Evolutionary conservation across 2,888 invertebrate species (phyloP), one percentile per base, ranked within the genome.

Genomic region (Margaritifera margaritifera): DNA sequence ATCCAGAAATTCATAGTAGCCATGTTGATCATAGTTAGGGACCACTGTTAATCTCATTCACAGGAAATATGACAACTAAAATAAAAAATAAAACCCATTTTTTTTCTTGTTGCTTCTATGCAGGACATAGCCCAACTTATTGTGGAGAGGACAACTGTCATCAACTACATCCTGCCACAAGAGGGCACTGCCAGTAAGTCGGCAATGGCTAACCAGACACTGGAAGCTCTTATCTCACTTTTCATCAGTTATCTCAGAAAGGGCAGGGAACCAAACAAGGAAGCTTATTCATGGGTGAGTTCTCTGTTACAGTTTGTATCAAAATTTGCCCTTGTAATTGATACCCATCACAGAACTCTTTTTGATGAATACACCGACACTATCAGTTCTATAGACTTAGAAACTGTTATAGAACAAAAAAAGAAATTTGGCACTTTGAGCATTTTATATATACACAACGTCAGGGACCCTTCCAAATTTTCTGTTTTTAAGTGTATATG

Each of bases 71-170:
- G 24, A 3, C 42, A 42, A 31, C 6, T 31, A 19, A 22, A 61
- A 25, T 31, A 5, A 61, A 42, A 22, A 19, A 19, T 56, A 19
- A 27, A 27, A 18, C 19, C 27, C 1, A n/a, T n/a, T 27, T 19
- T 31, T 62, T 31, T 15, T 42, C 2, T 42, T 15, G 42, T 42
- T 42, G 42, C 42, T 42, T 31, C 42, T 63, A 52, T 92, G 0
- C 92, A 94, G 90, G 97, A 97, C 88, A 93, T 98, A 88, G 95
- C 96, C 19, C 96, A 96, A 80, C 91, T 97, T 80, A 94, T 98
- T 74, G 97, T 98, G 68, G 97, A 98, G 90, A 92, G 98, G 24
- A 94, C 94, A 75, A 95, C 95, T 11, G 94, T 98, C 83, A 94
- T 96, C 84, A 93, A 94, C 62, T 94, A 94, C 76, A 94, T 97